phyloP scores from a whole-genome alignment of 2,888 invertebrate genomes.

The Parochlus steinenii region DNA sequence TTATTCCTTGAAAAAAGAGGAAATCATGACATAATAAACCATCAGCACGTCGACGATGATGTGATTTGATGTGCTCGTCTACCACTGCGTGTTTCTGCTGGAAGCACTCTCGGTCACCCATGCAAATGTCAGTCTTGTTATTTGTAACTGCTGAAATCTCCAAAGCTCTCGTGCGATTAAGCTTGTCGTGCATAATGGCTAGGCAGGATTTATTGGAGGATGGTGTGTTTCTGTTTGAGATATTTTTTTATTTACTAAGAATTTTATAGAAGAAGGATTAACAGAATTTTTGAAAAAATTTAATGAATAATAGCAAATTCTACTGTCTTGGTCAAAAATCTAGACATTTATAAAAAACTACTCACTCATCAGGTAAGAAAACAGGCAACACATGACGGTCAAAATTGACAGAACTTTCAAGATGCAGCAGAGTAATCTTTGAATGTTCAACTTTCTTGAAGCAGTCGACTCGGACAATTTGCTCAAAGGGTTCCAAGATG shows the following conservation, averaged over 20 bases:
- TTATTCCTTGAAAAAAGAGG: slow-evolving; percentile 16
- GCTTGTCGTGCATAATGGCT: background rate
- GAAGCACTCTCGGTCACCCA: slow-evolving; percentile 5
- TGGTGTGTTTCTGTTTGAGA: slow-evolving; percentile 1
- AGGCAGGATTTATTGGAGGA: too few species aligned
- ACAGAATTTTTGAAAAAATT: background rate
- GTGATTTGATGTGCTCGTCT: too few species aligned
- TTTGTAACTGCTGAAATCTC: background rate
- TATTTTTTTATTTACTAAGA: slow-evolving; percentile 1
- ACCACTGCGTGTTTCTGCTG: too few species aligned
- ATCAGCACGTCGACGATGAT: too few species aligned
- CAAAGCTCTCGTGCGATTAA: background rate
- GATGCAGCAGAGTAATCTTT: slow-evolving; percentile 43
- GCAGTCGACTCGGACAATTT: slow-evolving; percentile 43
- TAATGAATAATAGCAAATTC: too few species aligned
- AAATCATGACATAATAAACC: slow-evolving; percentile 7
- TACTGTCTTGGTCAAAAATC: too few species aligned
- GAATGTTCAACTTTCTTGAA: slow-evolving; percentile 38
- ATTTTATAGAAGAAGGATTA: background rate
- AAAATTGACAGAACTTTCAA: slow-evolving; percentile 39
- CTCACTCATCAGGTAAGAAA: slow-evolving; percentile 35
- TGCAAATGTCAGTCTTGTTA: background rate
- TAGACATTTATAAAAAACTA: too few species aligned
- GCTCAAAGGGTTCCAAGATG: slow-evolving; percentile 49
- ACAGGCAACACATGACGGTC: slow-evolving; percentile 50